Percentiles rank a stretch among this genome's conserved stretches.
phyloP scores from a whole-genome alignment of 53 echinoderm and acorn worm genomes.

The Holothuria leucospilota region DNA sequence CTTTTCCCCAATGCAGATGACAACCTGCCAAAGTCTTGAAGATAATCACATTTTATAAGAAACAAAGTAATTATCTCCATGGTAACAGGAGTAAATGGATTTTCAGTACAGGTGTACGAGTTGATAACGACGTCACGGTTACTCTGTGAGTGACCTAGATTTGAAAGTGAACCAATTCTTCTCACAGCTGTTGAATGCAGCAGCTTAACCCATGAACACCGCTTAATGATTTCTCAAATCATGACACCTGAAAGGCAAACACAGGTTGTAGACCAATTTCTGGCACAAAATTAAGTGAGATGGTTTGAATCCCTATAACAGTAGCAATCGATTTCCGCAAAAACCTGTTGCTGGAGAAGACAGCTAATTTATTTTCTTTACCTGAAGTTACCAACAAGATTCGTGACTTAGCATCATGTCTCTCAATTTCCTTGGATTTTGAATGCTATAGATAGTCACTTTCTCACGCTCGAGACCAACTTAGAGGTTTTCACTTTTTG shows the following conservation, averaged over 20 bases:
- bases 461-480: too few relatives aligned
- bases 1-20: too few relatives aligned
- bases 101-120: slow-evolving; percentile 20
- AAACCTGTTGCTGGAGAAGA: too few relatives aligned
- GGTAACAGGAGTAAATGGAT: slow-evolving; percentile 25
- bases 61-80: slow-evolving; percentile 35
- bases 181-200: background rate
- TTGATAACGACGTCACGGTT: background rate
- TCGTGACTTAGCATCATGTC: background rate
- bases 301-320: too few relatives aligned
- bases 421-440: background rate
- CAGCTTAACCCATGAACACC: background rate
- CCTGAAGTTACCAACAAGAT: background rate
- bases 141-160: slow-evolving; percentile 24
- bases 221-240: background rate
- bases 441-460: background rate
- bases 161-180: background rate
- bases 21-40: slow-evolving; percentile 3
- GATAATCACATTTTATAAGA: slow-evolving; percentile 4
- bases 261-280: too few relatives aligned
- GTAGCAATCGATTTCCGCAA: too few relatives aligned
- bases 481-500: too few relatives aligned
- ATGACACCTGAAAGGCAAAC: too few relatives aligned
- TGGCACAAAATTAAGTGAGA: too few relatives aligned
- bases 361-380: background rate